These are phyloP conservation scores for Dendrophyllia cribrosa DNA, from an alignment of 64 coral and sea anemone genomes.

Conservation along the genomic window DNA sequence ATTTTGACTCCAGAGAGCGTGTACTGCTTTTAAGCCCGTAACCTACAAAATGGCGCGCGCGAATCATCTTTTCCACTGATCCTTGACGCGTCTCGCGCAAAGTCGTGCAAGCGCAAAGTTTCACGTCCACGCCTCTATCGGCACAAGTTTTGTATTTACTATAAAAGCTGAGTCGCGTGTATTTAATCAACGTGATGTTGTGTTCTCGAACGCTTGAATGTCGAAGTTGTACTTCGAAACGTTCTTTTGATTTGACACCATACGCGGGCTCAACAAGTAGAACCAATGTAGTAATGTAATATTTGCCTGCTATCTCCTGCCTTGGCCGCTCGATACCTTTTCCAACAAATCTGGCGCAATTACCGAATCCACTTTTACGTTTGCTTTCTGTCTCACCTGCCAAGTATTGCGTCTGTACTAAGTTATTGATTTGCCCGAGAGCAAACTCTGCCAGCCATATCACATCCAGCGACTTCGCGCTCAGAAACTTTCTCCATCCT, in stretches of 20 bases:
- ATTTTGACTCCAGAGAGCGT: conserved; percentile 46
- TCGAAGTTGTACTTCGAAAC: conserved; percentile 85
- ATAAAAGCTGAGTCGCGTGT: conserved; percentile 81
- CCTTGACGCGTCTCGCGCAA: conserved; percentile 1
- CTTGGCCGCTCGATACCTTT: conserved; percentile 74
- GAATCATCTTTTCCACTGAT: conserved; percentile 34
- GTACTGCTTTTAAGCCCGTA: conserved; percentile 35
- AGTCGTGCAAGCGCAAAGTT: conserved; percentile 83
- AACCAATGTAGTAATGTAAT: conserved; percentile 68
- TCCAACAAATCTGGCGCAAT: conserved; percentile 86
- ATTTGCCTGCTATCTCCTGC: conserved; percentile 61
- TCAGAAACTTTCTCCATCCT: conserved; percentile 79
- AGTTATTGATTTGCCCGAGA: conserved; percentile 84
- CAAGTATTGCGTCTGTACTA: conserved; percentile 82
- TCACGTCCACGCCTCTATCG: conserved; percentile 78
- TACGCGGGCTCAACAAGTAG: conserved; percentile 80
- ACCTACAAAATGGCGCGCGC: conserved; percentile 64
- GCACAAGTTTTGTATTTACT: conserved; percentile 79
- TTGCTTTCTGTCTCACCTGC: neutral
- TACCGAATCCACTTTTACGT: conserved; percentile 63
- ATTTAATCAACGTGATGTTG: conserved; percentile 68
- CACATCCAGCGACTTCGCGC: conserved; percentile 38
- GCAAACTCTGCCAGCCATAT: conserved; percentile 92
- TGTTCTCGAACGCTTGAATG: conserved; percentile 69
- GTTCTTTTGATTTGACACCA: conserved; percentile 66